A percentile compares a stretch with the other conserved stretches of the same genome.
Evolutionary conservation across 2,797 vertebrate genomes (phyloP).

Genomic region (Atherinosoma microstoma): DNA sequence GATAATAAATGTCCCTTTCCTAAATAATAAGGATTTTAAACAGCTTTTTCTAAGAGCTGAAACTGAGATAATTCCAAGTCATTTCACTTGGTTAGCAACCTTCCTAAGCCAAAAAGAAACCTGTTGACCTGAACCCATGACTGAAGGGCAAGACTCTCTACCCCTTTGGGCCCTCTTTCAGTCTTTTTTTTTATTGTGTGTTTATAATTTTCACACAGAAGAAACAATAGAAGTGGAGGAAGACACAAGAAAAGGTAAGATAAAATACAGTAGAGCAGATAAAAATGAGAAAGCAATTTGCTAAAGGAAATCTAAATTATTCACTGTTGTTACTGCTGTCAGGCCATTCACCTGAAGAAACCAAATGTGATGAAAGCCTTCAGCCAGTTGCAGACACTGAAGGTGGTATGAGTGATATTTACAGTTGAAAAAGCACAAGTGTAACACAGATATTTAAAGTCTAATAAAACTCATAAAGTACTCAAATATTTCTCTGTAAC

Average conservation of each 20-base stretch:
- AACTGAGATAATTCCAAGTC: no score
- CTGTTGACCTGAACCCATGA: no score
- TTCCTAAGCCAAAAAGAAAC: no score
- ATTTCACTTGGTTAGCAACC: no score
- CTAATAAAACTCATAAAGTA: conserved; percentile 11
- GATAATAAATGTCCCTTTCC: no score
- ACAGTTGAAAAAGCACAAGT: conserved; percentile 9
- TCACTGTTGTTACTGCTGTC: conserved; percentile 41
- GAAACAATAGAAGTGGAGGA: conserved; percentile 14
- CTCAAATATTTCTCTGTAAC: neutral
- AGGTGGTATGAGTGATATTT: conserved; percentile 38
- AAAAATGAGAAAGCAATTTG: neutral
- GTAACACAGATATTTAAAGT: conserved; percentile 12
- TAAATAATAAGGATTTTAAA: no score
- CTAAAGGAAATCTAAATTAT: conserved; percentile 4
- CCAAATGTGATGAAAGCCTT: conserved; percentile 20
- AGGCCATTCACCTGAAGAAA: conserved; percentile 24
- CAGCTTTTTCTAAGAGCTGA: no score
- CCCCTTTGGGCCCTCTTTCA: no score
- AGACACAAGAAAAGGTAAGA: conserved; percentile 34
- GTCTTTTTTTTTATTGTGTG: neutral
- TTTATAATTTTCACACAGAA: conserved; percentile 26
- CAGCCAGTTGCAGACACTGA: conserved; percentile 23
- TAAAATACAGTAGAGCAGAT: neutral
- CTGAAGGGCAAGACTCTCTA: no score